Evolutionary conservation across 53 echinoderm and acorn worm species (phyloP).

Genomic region (Antedon mediterranea): DNA sequence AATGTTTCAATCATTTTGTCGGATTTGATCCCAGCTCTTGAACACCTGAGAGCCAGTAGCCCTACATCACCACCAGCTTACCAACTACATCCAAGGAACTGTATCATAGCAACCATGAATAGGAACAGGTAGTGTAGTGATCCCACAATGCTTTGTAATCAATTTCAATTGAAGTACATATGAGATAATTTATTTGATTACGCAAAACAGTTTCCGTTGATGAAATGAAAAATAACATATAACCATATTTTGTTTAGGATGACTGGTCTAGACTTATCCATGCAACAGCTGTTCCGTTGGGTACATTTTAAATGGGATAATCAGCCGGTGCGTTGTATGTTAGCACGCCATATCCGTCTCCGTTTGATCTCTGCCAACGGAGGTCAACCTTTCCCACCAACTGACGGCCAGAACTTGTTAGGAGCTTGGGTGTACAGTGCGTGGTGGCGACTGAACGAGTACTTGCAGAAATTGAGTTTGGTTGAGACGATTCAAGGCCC

Average conservation of each 20-base stretch:
- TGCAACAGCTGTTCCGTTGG: constrained; percentile 87
- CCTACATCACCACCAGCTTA: constrained; percentile 11
- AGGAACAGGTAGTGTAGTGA: constrained; percentile 41
- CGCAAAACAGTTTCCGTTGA: too few relatives aligned
- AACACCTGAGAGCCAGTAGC: constrained; percentile 11
- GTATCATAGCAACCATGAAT: constrained; percentile 77
- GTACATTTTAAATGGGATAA: constrained; percentile 78
- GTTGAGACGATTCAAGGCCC: constrained; percentile 63
- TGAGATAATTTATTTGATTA: too few relatives aligned
- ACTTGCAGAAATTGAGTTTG: constrained; percentile 51
- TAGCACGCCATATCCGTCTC: constrained; percentile 41
- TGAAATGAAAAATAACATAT: too few relatives aligned
- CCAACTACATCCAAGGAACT: constrained; percentile 52
- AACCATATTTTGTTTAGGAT: constrained; percentile 4
- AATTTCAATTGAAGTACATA: too few relatives aligned
- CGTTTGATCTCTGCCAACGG: constrained; percentile 36
- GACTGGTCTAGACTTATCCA: constrained; percentile 57
- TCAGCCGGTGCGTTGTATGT: constrained; percentile 63
- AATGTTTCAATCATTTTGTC: constrained; percentile 49
- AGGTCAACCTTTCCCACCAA: constrained; percentile 27
- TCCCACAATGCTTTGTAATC: too few relatives aligned
- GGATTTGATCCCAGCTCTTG: constrained; percentile 57
- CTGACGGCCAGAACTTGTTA: constrained; percentile 26
- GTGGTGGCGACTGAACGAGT: constrained; percentile 74
- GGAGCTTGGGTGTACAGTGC: constrained; percentile 63